phyloP scores from a whole-genome alignment of 2,797 vertebrate genomes.

The Anas bernieri region DNA sequence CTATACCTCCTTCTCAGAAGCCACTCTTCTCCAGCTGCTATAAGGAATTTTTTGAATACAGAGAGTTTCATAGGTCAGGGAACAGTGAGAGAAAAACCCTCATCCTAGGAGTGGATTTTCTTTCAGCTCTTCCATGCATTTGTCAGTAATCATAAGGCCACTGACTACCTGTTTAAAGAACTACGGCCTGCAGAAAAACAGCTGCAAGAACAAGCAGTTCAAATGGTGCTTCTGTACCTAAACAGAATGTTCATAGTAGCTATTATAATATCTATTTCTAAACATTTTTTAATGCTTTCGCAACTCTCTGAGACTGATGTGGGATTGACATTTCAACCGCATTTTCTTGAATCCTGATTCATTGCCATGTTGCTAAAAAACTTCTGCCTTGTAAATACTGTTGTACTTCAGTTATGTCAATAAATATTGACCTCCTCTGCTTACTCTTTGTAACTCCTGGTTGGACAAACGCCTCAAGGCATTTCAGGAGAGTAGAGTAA shows the following conservation, averaged over 20 bases:
- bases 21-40: neutral
- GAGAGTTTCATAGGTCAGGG: neutral
- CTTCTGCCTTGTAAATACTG: neutral
- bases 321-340: neutral
- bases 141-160: neutral
- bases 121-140: neutral
- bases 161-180: neutral
- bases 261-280: neutral
- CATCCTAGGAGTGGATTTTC: neutral
- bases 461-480: neutral
- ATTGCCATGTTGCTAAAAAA: neutral
- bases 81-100: neutral
- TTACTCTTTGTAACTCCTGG: neutral
- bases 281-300: neutral
- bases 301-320: neutral
- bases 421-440: neutral
- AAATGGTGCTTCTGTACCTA: neutral
- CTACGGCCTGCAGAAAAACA: neutral
- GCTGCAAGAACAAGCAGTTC: neutral
- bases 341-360: slow-evolving; percentile 2
- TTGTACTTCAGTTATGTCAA: neutral
- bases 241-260: neutral
- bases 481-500: neutral
- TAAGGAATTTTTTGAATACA: neutral
- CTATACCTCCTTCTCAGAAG: neutral